Conservation (phyloP, 1,140 invertebrate genomes). For the Portunus trituberculatus region DNA sequence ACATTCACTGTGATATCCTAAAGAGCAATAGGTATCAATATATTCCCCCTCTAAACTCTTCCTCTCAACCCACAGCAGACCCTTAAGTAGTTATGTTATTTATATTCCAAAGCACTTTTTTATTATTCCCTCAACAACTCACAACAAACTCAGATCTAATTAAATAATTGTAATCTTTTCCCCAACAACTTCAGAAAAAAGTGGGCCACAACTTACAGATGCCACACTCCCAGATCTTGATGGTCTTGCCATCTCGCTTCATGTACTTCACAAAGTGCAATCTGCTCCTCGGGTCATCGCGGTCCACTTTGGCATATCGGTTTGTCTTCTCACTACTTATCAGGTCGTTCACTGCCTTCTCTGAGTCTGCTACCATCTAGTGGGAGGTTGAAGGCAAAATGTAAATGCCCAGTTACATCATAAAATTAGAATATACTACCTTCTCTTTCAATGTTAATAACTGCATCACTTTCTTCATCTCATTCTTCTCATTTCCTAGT, state of each 20-base stretch:
- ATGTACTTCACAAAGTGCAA: conserved; percentile 85
- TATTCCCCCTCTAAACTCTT: not conserved
- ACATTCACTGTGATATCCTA: no score
- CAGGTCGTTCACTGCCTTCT: not conserved
- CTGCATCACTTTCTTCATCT: no score
- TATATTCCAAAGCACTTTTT: not conserved
- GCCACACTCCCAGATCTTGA: conserved; percentile 86
- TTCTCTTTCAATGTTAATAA: no score
- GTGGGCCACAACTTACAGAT: conserved; percentile 83
- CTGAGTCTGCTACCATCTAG: not conserved
- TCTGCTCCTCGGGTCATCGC: conserved; percentile 82
- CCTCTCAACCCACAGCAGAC: not conserved
- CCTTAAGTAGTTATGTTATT: not conserved
- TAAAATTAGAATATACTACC: no score
- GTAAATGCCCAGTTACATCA: no score
- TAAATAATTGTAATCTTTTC: not conserved
- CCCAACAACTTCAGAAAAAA: not conserved
- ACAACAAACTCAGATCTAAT: not conserved
- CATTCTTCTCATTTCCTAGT: no score
- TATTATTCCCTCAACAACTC: not conserved
- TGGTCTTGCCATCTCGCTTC: conserved; percentile 84
- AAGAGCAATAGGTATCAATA: no score
- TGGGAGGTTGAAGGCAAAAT: no score
- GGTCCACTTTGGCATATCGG: conserved; percentile 80
- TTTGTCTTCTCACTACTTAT: not conserved